Evolutionary conservation across 2,797 vertebrate genomes (phyloP).

Genomic region (Channa striata): DNA sequence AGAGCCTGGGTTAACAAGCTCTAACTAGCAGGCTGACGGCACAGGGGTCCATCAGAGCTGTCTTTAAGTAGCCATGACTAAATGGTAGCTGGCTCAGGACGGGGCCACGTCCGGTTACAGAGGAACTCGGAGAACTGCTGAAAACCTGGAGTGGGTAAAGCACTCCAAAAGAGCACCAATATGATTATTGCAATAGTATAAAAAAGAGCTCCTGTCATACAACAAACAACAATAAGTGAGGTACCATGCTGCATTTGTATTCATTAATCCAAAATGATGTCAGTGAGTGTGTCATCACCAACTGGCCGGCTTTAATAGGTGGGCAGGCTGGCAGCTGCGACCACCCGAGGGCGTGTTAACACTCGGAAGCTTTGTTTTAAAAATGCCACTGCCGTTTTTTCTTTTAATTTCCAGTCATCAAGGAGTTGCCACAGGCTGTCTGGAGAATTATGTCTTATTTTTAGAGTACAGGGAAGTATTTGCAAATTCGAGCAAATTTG

Average conservation of each 20-base stretch:
- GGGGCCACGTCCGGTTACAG: slow-evolving; percentile 42
- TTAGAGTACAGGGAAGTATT: background rate
- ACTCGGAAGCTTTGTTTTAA: slow-evolving; percentile 42
- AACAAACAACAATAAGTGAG: background rate
- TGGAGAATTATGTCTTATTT: slow-evolving; percentile 5
- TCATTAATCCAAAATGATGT: slow-evolving; percentile 7
- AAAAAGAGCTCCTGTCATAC: background rate
- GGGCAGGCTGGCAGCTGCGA: slow-evolving; percentile 39
- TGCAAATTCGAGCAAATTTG: slow-evolving; percentile 2
- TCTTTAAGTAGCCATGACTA: slow-evolving; percentile 74
- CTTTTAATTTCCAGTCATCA: slow-evolving; percentile 24
- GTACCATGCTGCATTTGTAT: background rate
- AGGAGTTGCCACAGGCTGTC: slow-evolving; percentile 9
- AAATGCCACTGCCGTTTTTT: slow-evolving; percentile 52
- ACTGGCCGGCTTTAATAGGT: slow-evolving; percentile 27
- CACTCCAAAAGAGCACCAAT: background rate
- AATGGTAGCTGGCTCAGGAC: slow-evolving; percentile 46
- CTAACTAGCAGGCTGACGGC: slow-evolving; percentile 55
- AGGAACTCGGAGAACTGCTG: slow-evolving; percentile 13
- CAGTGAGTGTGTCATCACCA: slow-evolving; percentile 9
- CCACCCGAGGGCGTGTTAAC: slow-evolving; percentile 53
- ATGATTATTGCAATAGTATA: too few relatives aligned
- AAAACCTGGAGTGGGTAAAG: slow-evolving; percentile 10
- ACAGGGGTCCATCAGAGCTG: slow-evolving; percentile 62
- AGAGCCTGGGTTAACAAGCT: slow-evolving; percentile 53